A percentile compares a stretch with the other conserved stretches of the same genome.
Conservation (phyloP, 2,797 vertebrate genomes). For the Rousettus madagascariensis region DNA sequence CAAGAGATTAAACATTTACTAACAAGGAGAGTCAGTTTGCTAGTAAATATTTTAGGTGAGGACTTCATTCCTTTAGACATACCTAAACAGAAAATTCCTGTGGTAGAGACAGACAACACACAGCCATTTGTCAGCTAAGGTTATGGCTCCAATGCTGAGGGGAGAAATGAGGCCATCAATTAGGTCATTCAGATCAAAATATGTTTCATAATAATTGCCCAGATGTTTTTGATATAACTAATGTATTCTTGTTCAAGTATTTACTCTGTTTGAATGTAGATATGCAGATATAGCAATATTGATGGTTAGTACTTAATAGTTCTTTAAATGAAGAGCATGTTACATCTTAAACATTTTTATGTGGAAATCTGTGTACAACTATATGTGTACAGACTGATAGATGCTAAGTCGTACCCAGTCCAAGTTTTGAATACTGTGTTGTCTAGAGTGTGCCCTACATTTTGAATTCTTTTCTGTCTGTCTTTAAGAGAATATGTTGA, state of each 20-base stretch:
- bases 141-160: neutral
- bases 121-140: neutral
- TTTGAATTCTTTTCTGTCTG: neutral
- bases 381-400: neutral
- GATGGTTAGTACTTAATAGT: neutral
- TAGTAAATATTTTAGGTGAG: conserved; percentile 61
- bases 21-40: conserved; percentile 58
- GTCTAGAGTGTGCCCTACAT: neutral
- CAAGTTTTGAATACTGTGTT: neutral
- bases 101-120: neutral
- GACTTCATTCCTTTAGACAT: conserved; percentile 46
- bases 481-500: neutral
- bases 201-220: neutral
- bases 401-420: neutral
- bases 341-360: neutral
- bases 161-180: neutral
- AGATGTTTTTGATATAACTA: conserved; percentile 1
- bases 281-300: neutral
- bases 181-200: conserved; percentile 4
- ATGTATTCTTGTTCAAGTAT: neutral
- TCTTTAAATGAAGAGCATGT: neutral
- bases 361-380: neutral
- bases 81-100: conserved; percentile 59
- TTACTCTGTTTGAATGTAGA: neutral
- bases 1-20: conserved; percentile 61